A percentile compares a stretch with the other conserved stretches of the same genome.
phyloP scores from a whole-genome alignment of 1,140 invertebrate species.

The Maniola jurtina region DNA sequence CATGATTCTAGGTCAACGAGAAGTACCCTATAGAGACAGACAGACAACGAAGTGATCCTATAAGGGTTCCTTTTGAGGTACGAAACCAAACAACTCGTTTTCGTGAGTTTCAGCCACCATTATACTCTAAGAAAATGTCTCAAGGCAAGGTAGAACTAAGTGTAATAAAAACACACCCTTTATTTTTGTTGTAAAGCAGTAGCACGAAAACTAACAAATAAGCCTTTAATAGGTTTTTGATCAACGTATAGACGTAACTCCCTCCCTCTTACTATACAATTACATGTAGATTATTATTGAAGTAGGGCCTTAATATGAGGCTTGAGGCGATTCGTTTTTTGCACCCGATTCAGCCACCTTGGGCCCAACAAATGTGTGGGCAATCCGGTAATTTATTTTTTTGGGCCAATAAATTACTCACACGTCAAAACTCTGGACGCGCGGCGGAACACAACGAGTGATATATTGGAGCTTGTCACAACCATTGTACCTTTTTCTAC shows the following conservation, averaged over 20 bases:
- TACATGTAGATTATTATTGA: constrained; percentile 17
- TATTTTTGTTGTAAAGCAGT: not conserved
- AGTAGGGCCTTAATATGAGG: constrained; percentile 58
- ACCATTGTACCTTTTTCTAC: constrained; percentile 56
- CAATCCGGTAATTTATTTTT: constrained; percentile 77
- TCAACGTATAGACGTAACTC: not conserved
- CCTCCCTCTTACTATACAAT: not conserved
- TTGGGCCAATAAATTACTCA: constrained; percentile 76
- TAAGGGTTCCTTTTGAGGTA: too few relatives aligned
- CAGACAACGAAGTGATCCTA: too few relatives aligned
- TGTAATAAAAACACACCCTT: constrained; percentile 1
- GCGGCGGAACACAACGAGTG: constrained; percentile 54
- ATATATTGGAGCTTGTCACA: constrained; percentile 76
- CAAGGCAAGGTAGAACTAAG: not conserved
- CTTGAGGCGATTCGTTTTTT: constrained; percentile 68
- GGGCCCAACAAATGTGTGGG: constrained; percentile 70
- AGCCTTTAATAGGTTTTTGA: not conserved
- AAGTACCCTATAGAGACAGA: too few relatives aligned
- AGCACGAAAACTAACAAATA: not conserved
- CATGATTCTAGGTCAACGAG: too few relatives aligned
- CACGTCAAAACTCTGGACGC: constrained; percentile 71
- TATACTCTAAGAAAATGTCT: not conserved
- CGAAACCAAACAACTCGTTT: too few relatives aligned
- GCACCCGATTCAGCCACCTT: constrained; percentile 74
- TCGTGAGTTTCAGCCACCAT: too few relatives aligned